Evolutionary conservation across 2,113 vertebrate species (phyloP).

Genomic region (Ellobius talpinus): DNA sequence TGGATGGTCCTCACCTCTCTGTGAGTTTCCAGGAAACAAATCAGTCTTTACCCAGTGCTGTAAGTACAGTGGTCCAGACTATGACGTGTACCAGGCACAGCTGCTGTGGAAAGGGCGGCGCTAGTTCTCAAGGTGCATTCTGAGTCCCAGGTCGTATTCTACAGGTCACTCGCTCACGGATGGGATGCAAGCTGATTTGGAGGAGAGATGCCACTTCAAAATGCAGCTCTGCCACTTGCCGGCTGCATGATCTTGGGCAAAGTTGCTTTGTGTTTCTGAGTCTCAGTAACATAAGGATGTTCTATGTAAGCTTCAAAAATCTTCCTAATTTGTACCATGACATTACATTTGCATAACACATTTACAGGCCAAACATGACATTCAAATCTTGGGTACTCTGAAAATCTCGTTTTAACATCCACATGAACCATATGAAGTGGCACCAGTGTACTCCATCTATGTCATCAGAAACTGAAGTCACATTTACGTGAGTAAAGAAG

Average conservation of each 20-base stretch:
- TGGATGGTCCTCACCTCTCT: not conserved
- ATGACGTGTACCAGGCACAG: not conserved
- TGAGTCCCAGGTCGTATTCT: not conserved
- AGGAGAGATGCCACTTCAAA: not conserved
- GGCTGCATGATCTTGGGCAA: not conserved
- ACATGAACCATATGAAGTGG: not conserved
- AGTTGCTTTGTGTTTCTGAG: not conserved
- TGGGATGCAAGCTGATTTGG: not conserved
- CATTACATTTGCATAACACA: not conserved
- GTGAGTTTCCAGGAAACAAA: not conserved
- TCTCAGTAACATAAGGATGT: not conserved
- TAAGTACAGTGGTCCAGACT: not conserved
- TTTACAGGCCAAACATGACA: not conserved
- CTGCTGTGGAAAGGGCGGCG: not conserved
- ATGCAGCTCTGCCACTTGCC: not conserved
- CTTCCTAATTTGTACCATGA: not conserved
- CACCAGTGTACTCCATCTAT: not conserved
- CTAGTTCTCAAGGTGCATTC: not conserved
- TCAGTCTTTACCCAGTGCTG: not conserved
- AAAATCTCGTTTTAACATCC: not conserved
- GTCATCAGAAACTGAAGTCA: not conserved
- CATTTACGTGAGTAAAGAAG: not conserved
- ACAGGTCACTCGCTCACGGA: not conserved
- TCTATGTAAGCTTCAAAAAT: not conserved
- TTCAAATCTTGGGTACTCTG: not conserved